These are phyloP conservation scores for Leucania comma DNA, from an alignment of 2,888 invertebrate species.

Conservation along the genomic window DNA sequence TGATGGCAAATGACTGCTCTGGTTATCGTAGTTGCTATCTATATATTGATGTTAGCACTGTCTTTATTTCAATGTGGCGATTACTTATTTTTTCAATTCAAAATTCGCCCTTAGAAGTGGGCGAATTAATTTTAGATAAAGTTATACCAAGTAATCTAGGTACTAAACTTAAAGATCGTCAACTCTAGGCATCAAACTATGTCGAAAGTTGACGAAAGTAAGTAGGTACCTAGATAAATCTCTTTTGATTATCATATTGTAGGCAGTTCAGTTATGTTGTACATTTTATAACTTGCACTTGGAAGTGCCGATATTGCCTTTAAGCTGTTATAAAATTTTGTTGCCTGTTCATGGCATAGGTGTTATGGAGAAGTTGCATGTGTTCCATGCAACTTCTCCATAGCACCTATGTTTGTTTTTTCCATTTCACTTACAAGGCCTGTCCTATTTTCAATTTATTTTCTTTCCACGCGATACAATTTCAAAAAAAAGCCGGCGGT, in stretches of 20 bases:
- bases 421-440: slow-evolving; percentile 40
- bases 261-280: neutral
- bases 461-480: slow-evolving; percentile 36
- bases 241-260: neutral
- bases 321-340: slow-evolving; percentile 19
- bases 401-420: slow-evolving; percentile 25
- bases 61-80: too few relatives aligned
- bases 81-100: neutral
- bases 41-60: too few relatives aligned
- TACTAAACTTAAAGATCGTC: neutral
- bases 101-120: neutral
- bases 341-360: slow-evolving; percentile 11
- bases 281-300: slow-evolving; percentile 1
- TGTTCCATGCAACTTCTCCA: slow-evolving; percentile 52
- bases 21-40: neutral
- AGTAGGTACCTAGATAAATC: too few relatives aligned
- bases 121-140: neutral
- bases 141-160: neutral
- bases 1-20: neutral
- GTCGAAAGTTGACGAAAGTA: neutral
- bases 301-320: neutral
- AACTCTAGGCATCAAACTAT: neutral
- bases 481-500: slow-evolving; percentile 4
- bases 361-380: too few relatives aligned
- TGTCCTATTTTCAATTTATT: slow-evolving; percentile 20